phyloP scores from a whole-genome alignment of 2,797 vertebrate genomes.

The Rhinella marina region DNA sequence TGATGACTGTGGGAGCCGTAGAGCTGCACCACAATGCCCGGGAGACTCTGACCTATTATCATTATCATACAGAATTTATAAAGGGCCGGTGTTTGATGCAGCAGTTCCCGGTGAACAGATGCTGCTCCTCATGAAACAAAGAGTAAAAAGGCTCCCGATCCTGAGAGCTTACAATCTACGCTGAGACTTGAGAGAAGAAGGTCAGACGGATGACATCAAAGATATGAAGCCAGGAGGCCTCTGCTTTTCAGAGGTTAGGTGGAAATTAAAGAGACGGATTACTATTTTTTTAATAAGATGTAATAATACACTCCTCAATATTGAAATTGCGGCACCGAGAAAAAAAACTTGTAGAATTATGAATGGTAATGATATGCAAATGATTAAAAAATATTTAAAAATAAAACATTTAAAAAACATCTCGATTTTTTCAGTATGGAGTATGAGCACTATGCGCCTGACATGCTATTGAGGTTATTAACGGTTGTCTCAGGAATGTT shows the following conservation, averaged over 20 bases:
- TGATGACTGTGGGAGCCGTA: background rate
- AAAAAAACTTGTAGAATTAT: no score
- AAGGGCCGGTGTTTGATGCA: background rate
- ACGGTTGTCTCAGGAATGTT: no score
- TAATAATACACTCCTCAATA: no score
- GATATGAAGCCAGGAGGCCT: background rate
- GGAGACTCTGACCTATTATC: constrained; percentile 8
- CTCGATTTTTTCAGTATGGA: no score
- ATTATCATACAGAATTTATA: background rate
- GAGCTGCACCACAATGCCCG: background rate
- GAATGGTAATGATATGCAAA: no score
- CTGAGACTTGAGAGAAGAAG: background rate
- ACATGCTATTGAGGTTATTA: no score
- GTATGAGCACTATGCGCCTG: no score
- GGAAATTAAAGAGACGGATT: background rate
- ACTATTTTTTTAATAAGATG: background rate
- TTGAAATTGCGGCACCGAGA: no score
- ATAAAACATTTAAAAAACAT: no score
- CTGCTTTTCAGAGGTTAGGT: background rate
- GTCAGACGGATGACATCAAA: background rate
- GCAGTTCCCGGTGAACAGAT: background rate
- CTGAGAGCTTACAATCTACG: background rate
- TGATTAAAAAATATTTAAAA: no score
- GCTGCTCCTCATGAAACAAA: background rate
- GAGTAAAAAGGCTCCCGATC: no score